Evolutionary conservation across 1,140 invertebrate species (phyloP), one percentile per base, ranked within the genome.

Genomic region (Tetramorium parvispinum): DNA sequence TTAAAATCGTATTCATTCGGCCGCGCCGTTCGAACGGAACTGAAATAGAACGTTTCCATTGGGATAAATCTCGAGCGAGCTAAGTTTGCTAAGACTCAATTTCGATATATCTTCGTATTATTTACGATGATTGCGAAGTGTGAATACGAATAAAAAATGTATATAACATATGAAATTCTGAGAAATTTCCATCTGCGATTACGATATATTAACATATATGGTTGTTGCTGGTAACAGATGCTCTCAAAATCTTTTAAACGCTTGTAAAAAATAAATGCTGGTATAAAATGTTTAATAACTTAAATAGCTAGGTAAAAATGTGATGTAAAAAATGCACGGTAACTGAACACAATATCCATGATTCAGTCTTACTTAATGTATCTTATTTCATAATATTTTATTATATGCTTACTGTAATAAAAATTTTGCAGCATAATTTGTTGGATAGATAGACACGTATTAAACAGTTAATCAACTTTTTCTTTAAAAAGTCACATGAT

Each of bases 1-100:
- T 89, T 89, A 89, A 78, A 89, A 89, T 82, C 88, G 46, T 70
- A 76, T 89, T 89, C 88, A 83, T 86, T 87, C 71, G 71, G 53
- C 24, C 21, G 37, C 57, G 43, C 55, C 55, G 55, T 82, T 88
- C 71, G 51, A 53, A 88, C 49, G 83, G 61, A 89, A 75, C 79
- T 24, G 2, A 83, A 83, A 83, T 83, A 83, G 79, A 83, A 83
- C n/a, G 79, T 10, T 75, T 55, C 24, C 66, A 73, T 73, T 27
- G 73, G n/a, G 21, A 85, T 43, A 43, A 83, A 55, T 68, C 43
- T 43, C 59, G 40, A 46, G 24, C 18, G 55, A 61, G 27, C 10
- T 24, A 4, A 43, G 46, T 24, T 27, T 32, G 11, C 18, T 7
- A 7, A 49, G 16, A 6, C 32, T 4, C 21, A 13, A 18, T 49